These are phyloP conservation scores for Noturus placidus DNA, from an alignment of 2,113 vertebrate species.

Conservation along the genomic window DNA sequence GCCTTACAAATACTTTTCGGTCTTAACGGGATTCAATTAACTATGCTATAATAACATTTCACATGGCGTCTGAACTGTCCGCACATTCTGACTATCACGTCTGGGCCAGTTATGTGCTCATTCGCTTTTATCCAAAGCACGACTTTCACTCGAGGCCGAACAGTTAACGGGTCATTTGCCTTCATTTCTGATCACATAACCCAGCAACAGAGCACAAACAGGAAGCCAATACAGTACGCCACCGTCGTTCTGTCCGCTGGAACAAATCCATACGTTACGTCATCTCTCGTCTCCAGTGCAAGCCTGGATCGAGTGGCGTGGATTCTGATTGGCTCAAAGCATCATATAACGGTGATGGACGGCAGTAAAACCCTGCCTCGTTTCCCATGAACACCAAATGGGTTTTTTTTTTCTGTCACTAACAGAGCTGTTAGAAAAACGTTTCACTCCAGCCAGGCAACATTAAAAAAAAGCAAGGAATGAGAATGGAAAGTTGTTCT, in stretches of 20 bases:
- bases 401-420: background rate
- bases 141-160: background rate
- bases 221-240: background rate
- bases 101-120: background rate
- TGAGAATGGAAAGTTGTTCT: background rate
- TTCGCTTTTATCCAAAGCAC: background rate
- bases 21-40: background rate
- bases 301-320: background rate
- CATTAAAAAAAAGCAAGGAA: background rate
- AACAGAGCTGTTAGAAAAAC: background rate
- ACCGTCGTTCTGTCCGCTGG: conserved; percentile 21
- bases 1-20: background rate
- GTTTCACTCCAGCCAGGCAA: background rate
- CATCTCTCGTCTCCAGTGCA: conserved; percentile 14
- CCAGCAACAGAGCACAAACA: background rate
- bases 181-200: background rate
- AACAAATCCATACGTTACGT: conserved; percentile 44
- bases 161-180: background rate
- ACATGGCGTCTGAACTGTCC: background rate
- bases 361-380: background rate
- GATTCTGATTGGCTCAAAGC: conserved; percentile 7
- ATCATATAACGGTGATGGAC: background rate
- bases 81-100: background rate
- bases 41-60: background rate
- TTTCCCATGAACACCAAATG: background rate